Percentiles rank a stretch among this genome's conserved stretches.
phyloP scores from a whole-genome alignment of 2,113 vertebrate genomes.

The Nothoprocta pentlandii region DNA sequence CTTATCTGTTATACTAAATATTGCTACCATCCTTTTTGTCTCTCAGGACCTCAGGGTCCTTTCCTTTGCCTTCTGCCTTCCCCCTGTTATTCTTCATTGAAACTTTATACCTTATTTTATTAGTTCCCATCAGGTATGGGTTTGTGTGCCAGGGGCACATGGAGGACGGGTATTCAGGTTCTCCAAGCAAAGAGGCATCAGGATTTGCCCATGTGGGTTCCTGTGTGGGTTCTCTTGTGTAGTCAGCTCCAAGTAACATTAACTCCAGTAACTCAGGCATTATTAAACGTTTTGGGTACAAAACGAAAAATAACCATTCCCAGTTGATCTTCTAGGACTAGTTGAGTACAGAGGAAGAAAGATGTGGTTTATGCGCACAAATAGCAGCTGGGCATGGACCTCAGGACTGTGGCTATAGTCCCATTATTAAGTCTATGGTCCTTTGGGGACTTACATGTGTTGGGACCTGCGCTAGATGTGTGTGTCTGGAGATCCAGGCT shows the following conservation, averaged over 20 bases:
- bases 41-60: neutral
- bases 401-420: neutral
- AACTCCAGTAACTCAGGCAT: too few relatives aligned
- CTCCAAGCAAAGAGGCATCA: neutral
- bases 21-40: neutral
- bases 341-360: neutral
- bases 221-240: neutral
- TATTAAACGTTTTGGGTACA: neutral
- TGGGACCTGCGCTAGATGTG: neutral
- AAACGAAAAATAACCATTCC: neutral
- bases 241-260: neutral
- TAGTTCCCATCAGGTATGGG: rapidly evolving
- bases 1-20: neutral
- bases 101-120: neutral
- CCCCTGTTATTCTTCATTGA: neutral
- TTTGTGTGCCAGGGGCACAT: neutral
- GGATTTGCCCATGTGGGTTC: neutral
- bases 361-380: too few relatives aligned
- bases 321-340: neutral
- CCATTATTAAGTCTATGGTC: neutral
- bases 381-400: neutral
- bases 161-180: neutral
- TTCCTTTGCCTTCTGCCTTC: neutral
- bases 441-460: rapidly evolving
- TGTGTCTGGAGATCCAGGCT: neutral